Evolutionary conservation across 2,888 invertebrate genomes (phyloP), one percentile per base, ranked within the genome.

Genomic region (Prostheceraeus crozeri): DNA sequence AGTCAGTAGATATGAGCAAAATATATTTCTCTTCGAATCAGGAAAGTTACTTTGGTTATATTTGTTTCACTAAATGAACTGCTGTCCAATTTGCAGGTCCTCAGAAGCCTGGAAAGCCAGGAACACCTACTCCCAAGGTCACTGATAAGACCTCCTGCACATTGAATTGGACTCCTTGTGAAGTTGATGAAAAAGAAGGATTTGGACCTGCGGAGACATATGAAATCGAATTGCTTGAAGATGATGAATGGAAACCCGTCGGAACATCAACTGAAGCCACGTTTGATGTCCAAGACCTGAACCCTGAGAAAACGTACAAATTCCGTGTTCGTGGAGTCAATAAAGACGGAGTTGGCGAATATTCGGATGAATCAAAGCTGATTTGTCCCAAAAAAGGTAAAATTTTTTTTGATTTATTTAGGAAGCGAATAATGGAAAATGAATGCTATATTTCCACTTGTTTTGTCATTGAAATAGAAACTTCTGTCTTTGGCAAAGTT

Each of bases 191-290:
- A 48, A 63, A 69, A 52, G 72, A 73, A 64, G 74, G 73, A 16
- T 74, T 74, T 21, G 54, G 70, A 25, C 70, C 72, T n/a, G 65
- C 74, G 62, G 72, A 67, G 14, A 67, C 67, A 57, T 75, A 74
- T 62, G 63, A 71, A 16, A 62, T 75, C 14, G 75, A 75, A 63
- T 53, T 40, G 57, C 53, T 46, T 45, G 30, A 25, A 48, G 58
- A 45, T 27, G 59, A 58, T n/a, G 66, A 35, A 19, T 55, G 35
- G 51, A 45, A 36, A 11, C 16, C 16, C 8, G 21, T 51, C 6
- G 27, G 6, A 23, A 27, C 11, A n/a, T 6, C 23, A n/a, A 57
- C 57, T 30, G 16, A 25, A 28, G 14, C 53, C 14, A 57, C 51
- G 57, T 25, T 30, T 16, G 28, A 28, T 57, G 21, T 53, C 14